These are phyloP conservation scores for Pomatostomus ruficeps DNA, from an alignment of 2,113 vertebrate species.

Conservation along the genomic window DNA sequence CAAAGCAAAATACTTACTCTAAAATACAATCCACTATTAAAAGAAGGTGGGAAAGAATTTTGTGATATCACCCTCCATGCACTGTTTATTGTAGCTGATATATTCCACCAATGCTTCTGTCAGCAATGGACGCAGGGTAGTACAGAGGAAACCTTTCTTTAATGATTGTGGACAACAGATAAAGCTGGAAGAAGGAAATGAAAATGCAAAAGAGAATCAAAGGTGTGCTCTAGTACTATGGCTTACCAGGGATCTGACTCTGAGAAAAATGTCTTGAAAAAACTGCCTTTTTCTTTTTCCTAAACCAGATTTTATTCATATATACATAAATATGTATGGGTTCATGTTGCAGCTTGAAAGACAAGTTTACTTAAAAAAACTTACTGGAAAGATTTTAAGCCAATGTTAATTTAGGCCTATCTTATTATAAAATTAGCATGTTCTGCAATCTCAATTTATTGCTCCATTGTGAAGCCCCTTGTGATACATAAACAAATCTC, in stretches of 20 bases:
- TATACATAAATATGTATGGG: constrained; percentile 21
- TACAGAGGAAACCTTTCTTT: constrained; percentile 6
- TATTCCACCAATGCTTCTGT: constrained; percentile 3
- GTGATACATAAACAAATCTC: constrained; percentile 71
- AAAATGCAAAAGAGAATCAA: constrained; percentile 24
- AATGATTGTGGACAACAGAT: constrained; percentile 22
- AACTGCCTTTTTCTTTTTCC: background rate
- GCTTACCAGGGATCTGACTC: background rate
- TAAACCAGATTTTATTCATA: background rate
- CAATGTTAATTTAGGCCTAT: constrained; percentile 67
- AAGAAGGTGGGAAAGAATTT: constrained; percentile 48
- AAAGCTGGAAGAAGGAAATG: constrained; percentile 42
- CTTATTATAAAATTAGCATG: constrained; percentile 58
- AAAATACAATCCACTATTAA: constrained; percentile 68
- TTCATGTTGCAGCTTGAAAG: constrained; percentile 19
- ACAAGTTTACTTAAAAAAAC: constrained; percentile 55
- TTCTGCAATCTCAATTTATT: constrained; percentile 71
- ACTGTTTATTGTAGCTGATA: constrained; percentile 33
- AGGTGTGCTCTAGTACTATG: background rate
- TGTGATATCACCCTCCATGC: constrained; percentile 36
- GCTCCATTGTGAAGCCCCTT: constrained; percentile 64
- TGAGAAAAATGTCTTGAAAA: background rate
- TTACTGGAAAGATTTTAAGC: constrained; percentile 63
- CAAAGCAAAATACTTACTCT: constrained; percentile 70
- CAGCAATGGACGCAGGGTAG: background rate